Evolutionary conservation across 2,888 invertebrate species (phyloP), one percentile per base, ranked within the genome.

Genomic region (Dynastes grantii): DNA sequence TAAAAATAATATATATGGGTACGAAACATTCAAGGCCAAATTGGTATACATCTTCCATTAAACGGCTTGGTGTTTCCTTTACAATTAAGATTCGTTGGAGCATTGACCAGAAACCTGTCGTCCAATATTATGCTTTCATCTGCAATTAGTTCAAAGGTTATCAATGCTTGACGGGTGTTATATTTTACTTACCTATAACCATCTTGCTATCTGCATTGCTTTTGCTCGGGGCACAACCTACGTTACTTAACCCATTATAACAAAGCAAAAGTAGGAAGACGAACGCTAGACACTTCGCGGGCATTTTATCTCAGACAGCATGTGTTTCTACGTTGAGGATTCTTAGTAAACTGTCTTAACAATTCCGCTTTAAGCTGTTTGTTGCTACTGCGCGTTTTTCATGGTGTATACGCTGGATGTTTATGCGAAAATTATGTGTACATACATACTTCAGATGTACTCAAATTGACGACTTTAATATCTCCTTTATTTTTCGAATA

Each of bases 101-200:
- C 73, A 29, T 49, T 75, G 6, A 75, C 61, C 61, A 75, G 45
- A 61, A 75, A 75, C 16, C 73, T 75, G 27, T 75, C 73, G 1
- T 49, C 73, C 27, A 75, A 4, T 5, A 22, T 11, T 13, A 75
- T 49, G 1, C 16, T 8, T 5, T 0, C 29, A 61, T 75, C 61
- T 73, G 40, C 9, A 61, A 27, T 16, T 6, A n/a, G 32, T 40
- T n/a, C n/a, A 40, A 40, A 55, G 22, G 8, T 55, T 55, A 55
- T 55, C n/a, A 16, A 2, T 55, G 8, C 45, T 11, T 45, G 45
- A 16, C 2, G 4, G 16, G 13, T 55, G 55, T 55, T 55, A 55
- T 27, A 27, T 27, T 29, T 27, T 11, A 49, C 49, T 27, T 68
- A 45, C 49, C 67, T 49, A 13, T 16, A 11, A 1, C 67, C 22